phyloP scores from a whole-genome alignment of 2,888 invertebrate genomes.

The Harpalus rufipes region DNA sequence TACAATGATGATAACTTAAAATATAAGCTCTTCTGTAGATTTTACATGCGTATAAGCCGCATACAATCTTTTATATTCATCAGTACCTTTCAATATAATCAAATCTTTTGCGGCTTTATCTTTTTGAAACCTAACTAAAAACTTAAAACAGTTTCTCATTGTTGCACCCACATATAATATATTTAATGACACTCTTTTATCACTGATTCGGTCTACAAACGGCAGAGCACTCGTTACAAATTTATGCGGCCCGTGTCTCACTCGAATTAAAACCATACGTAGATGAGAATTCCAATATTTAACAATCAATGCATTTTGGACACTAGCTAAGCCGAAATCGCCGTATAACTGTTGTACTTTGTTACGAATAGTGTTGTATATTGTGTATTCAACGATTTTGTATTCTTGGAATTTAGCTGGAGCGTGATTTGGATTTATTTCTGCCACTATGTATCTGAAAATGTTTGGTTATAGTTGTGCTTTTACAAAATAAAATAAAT shows the following conservation, averaged over 20 bases:
- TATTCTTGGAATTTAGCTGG: conserved; percentile 3
- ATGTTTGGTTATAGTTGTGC: conserved; percentile 2
- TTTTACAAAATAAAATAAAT: background rate
- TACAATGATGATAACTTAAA: background rate
- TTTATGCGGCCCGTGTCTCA: conserved; percentile 74
- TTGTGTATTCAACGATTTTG: background rate
- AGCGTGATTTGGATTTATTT: conserved; percentile 7
- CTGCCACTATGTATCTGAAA: conserved; percentile 16
- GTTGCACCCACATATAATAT: conserved; percentile 89
- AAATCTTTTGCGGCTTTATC: conserved; percentile 79
- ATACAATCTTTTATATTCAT: conserved; percentile 19
- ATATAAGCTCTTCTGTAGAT: background rate
- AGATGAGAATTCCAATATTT: conserved; percentile 90
- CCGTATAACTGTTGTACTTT: conserved; percentile 36
- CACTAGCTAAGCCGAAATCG: background rate
- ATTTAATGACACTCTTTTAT: conserved; percentile 81
- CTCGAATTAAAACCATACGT: conserved; percentile 85
- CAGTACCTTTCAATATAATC: conserved; percentile 28
- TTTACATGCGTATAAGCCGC: background rate
- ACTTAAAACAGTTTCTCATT: conserved; percentile 88
- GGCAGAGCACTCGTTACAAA: conserved; percentile 85
- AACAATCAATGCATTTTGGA: conserved; percentile 79
- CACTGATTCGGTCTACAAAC: conserved; percentile 83
- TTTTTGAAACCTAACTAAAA: conserved; percentile 84
- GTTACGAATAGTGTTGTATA: background rate